phyloP scores from a whole-genome alignment of 2,797 vertebrate genomes.

The Sebastes minor region DNA sequence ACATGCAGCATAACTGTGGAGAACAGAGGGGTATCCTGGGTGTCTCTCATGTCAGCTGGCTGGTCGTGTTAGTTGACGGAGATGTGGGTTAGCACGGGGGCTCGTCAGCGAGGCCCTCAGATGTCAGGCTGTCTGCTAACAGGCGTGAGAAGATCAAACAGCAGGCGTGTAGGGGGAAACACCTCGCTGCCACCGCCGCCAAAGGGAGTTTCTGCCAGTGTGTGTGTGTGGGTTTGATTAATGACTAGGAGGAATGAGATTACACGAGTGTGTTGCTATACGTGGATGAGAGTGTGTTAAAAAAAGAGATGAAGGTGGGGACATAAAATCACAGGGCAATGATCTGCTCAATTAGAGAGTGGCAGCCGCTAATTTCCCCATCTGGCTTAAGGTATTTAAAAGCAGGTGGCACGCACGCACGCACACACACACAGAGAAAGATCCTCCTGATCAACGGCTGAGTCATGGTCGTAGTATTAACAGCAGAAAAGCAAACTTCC shows the following conservation, averaged over 20 bases:
- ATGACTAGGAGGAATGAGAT: slow-evolving; percentile 14
- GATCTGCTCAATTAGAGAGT: slow-evolving; percentile 38
- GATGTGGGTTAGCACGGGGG: slow-evolving; percentile 36
- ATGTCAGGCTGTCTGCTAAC: slow-evolving; percentile 22
- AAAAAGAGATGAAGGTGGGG: slow-evolving; percentile 8
- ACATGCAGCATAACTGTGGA: not conserved
- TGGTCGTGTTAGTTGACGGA: not conserved
- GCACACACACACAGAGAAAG: no score
- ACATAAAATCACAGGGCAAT: slow-evolving; percentile 42
- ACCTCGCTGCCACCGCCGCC: slow-evolving; percentile 11
- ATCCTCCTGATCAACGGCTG: not conserved
- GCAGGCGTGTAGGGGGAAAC: slow-evolving; percentile 13
- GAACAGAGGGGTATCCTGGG: slow-evolving; percentile 5
- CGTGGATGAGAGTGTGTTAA: not conserved
- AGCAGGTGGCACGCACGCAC: not conserved
- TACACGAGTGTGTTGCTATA: not conserved
- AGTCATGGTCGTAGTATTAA: not conserved
- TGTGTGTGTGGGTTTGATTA: slow-evolving; percentile 4
- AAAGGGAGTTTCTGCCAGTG: slow-evolving; percentile 11
- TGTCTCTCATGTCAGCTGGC: slow-evolving; percentile 18
- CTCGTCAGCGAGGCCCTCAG: slow-evolving; percentile 10
- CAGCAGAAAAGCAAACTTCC: not conserved
- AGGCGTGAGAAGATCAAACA: slow-evolving; percentile 46
- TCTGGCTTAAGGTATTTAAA: slow-evolving; percentile 10
- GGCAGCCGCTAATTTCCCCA: slow-evolving; percentile 18